Percentiles rank a stretch among this genome's conserved stretches.
phyloP scores from a whole-genome alignment of 2,888 invertebrate species.

The Hypselothyrea guttata region DNA sequence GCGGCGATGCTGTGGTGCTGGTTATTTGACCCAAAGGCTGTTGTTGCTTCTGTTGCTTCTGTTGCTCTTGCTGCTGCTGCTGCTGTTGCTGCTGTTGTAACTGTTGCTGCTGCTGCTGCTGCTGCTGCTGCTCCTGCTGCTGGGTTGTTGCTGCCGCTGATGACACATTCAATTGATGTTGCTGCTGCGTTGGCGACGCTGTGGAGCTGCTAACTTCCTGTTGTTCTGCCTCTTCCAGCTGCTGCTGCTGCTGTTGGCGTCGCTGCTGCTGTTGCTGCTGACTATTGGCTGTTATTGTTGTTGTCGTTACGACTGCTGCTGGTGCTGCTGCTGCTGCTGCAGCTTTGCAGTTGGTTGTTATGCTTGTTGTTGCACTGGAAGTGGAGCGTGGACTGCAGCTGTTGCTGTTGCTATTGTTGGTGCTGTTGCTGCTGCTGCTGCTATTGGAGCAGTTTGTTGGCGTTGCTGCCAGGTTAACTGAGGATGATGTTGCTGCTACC shows the following conservation, averaged over 20 bases:
- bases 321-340: conserved; percentile 37
- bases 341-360: conserved; percentile 31
- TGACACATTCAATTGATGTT: conserved; percentile 26
- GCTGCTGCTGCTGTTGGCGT: conserved; percentile 19
- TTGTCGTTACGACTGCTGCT: conserved; percentile 30
- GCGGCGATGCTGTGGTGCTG: conserved; percentile 80
- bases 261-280: conserved; percentile 5
- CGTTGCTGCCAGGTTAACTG: conserved; percentile 53
- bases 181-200: conserved; percentile 51
- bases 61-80: conserved; percentile 29
- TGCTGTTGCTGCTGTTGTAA: conserved; percentile 29
- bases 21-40: conserved; percentile 78
- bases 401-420: conserved; percentile 28
- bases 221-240: conserved; percentile 37
- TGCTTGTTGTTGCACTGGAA: conserved; percentile 34
- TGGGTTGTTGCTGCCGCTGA: conserved; percentile 47
- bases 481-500: conserved; percentile 75
- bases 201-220: conserved; percentile 56
- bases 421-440: conserved; percentile 30
- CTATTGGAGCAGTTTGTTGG: conserved; percentile 26
- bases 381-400: conserved; percentile 45
- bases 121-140: conserved; percentile 35
- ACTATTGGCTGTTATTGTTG: conserved; percentile 18
- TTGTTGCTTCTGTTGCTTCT: conserved; percentile 33
- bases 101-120: conserved; percentile 40